These are phyloP conservation scores for Synergus umbraculus DNA, from an alignment of 2,888 invertebrate species.

Conservation along the genomic window DNA sequence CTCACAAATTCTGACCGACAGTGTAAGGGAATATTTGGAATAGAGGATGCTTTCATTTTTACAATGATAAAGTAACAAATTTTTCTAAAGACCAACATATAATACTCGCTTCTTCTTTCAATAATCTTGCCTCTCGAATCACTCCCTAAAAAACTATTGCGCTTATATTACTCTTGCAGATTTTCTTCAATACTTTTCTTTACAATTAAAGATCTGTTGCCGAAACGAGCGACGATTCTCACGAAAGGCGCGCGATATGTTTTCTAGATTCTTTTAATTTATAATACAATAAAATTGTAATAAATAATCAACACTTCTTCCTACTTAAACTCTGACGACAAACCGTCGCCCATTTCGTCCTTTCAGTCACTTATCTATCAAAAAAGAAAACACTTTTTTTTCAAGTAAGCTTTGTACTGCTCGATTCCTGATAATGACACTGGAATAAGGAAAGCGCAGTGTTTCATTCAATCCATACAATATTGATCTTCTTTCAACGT, in stretches of 20 bases:
- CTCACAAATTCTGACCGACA: too few relatives aligned
- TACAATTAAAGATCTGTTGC: neutral
- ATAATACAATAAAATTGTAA: conserved; percentile 24
- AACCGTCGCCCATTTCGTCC: conserved; percentile 1
- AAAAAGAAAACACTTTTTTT: conserved; percentile 8
- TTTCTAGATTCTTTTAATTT: conserved; percentile 23
- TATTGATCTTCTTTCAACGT: neutral
- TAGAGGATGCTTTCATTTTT: neutral
- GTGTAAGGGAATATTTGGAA: neutral
- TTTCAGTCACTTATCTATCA: neutral
- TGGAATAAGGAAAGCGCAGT: conserved; percentile 19
- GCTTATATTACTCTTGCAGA: neutral
- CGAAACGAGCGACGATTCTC: conserved; percentile 6
- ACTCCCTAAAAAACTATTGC: neutral
- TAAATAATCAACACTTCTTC: conserved; percentile 2
- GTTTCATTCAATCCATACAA: conserved; percentile 1
- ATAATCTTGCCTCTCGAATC: neutral
- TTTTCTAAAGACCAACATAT: neutral
- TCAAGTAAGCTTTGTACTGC: conserved; percentile 13
- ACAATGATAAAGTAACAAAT: neutral
- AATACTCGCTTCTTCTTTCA: neutral
- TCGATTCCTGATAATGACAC: conserved; percentile 5
- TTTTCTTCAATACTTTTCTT: neutral
- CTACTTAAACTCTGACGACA: neutral
- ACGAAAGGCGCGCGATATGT: neutral